phyloP scores from a whole-genome alignment of 35 echinoderm and acorn worm genomes.

The Strongylocentrotus purpuratus region DNA sequence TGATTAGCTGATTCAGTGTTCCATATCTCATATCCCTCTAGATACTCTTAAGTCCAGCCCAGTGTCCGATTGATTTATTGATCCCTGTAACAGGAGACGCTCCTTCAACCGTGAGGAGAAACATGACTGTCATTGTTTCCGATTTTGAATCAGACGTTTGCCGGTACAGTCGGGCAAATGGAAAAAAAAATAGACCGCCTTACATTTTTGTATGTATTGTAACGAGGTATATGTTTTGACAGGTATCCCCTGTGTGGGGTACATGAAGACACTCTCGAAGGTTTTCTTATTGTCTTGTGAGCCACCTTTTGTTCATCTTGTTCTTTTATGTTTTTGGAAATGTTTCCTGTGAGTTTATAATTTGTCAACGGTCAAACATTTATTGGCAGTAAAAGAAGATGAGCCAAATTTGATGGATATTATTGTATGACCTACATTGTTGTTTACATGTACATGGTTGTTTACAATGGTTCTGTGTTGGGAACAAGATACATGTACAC shows the following conservation, averaged over 20 bases:
- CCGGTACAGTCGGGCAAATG: not conserved
- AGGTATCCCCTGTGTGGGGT: not conserved
- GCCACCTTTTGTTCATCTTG: too few species aligned
- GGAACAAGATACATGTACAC: too few species aligned
- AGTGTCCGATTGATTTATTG: conserved; percentile 10
- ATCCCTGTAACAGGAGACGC: not conserved
- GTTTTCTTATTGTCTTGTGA: not conserved
- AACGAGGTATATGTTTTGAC: not conserved
- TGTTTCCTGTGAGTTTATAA: too few species aligned
- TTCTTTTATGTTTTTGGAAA: too few species aligned
- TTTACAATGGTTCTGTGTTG: too few species aligned
- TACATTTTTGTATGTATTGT: not conserved
- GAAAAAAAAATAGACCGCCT: not conserved
- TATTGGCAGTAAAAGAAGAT: too few species aligned
- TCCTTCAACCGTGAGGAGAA: not conserved
- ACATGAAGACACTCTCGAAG: not conserved
- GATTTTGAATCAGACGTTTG: not conserved
- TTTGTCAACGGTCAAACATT: too few species aligned
- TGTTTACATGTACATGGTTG: too few species aligned
- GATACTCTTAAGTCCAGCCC: not conserved
- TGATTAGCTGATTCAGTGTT: conserved; percentile 2
- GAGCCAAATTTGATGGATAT: too few species aligned
- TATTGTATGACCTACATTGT: too few species aligned
- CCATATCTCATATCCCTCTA: not conserved
- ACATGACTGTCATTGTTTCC: not conserved